These are phyloP conservation scores for Polypedilum pembai DNA, from an alignment of 1,140 invertebrate genomes.

Conservation along the genomic window DNA sequence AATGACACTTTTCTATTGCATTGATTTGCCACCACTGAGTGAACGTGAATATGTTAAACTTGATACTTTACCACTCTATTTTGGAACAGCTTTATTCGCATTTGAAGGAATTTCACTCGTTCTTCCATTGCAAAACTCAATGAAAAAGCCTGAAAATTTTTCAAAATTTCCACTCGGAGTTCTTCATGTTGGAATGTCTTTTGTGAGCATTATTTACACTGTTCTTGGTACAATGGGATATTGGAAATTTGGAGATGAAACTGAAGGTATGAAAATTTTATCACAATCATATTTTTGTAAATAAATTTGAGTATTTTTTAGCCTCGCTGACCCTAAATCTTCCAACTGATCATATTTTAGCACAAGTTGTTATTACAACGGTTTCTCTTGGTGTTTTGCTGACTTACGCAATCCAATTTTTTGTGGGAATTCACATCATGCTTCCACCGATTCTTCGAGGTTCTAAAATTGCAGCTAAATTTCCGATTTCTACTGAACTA, in stretches of 20 bases:
- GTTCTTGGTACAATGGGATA: slow-evolving; percentile 78
- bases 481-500: slow-evolving; percentile 51
- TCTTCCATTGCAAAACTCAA: slow-evolving; percentile 81
- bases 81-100: slow-evolving; percentile 69
- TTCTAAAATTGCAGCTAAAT: slow-evolving; percentile 44
- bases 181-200: slow-evolving; percentile 74
- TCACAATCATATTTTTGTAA: too few relatives aligned
- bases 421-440: slow-evolving; percentile 64
- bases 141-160: slow-evolving; percentile 70
- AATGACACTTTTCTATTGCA: slow-evolving; percentile 58
- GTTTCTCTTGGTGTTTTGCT: slow-evolving; percentile 68
- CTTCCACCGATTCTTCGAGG: slow-evolving; percentile 46
- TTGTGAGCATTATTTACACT: slow-evolving; percentile 66
- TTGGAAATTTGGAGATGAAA: slow-evolving; percentile 65
- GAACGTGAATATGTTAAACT: neutral
- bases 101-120: slow-evolving; percentile 75
- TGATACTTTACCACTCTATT: slow-evolving; percentile 55
- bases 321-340: slow-evolving; percentile 71
- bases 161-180: slow-evolving; percentile 64
- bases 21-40: neutral
- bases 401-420: slow-evolving; percentile 71
- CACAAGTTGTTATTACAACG: slow-evolving; percentile 53
- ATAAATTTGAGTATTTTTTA: too few relatives aligned
- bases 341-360: slow-evolving; percentile 41
- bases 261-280: slow-evolving; percentile 36